These are phyloP conservation scores for Diorhabda sublineata DNA, from an alignment of 1,140 invertebrate species.

Conservation along the genomic window DNA sequence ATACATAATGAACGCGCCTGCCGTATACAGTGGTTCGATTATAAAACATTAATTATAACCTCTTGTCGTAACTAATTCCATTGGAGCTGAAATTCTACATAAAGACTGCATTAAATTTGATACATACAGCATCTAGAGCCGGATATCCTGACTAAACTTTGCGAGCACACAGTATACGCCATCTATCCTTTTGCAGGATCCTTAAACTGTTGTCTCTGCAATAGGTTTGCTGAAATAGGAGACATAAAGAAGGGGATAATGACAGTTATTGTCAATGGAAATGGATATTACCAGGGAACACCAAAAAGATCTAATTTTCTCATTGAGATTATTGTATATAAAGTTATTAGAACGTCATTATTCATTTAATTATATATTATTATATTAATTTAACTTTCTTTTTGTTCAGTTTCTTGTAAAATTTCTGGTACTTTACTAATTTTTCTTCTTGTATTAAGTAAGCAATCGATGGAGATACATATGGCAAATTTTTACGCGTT, in stretches of 20 bases:
- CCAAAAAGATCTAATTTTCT: neutral
- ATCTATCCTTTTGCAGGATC: neutral
- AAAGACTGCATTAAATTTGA: slow-evolving; percentile 35
- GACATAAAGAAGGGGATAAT: neutral
- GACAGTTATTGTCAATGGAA: neutral
- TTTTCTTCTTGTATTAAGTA: no score
- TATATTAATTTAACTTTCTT: no score
- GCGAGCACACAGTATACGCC: neutral
- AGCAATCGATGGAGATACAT: no score
- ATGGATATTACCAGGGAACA: neutral
- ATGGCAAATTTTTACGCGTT: no score
- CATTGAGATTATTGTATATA: no score
- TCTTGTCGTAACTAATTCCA: slow-evolving; percentile 29
- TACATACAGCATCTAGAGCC: slow-evolving; percentile 21
- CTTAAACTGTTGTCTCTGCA: neutral
- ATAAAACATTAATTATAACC: neutral
- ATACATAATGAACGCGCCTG: neutral
- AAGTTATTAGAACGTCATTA: no score
- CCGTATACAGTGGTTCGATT: neutral
- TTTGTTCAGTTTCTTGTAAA: no score
- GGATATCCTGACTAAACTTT: slow-evolving; percentile 22
- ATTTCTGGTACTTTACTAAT: no score
- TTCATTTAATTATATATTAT: no score
- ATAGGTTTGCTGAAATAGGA: neutral
- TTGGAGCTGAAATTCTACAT: slow-evolving; percentile 28